Evolutionary conservation across 35 echinoderm and acorn worm species (phyloP), one percentile per base, ranked within the genome.

Genomic region (Strongylocentrotus purpuratus): DNA sequence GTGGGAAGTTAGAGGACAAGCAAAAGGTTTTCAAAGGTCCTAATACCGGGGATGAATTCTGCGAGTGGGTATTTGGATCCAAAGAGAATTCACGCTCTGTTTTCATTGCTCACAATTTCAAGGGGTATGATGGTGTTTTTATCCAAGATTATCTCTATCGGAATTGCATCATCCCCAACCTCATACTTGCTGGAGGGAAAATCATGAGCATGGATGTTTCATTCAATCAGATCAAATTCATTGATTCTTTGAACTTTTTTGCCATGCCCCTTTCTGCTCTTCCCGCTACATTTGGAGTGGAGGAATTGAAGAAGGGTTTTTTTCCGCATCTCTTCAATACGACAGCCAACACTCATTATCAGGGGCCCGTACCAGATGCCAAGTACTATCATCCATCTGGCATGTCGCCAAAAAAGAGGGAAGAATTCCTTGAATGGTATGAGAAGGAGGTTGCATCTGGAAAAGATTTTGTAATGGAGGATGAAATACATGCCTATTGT

Each of bases 271-370:
- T 97, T 13, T 86, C 95, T 32, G 90, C 89, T 11, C 33, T 96
- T 41, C 88, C 98, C 11, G 91, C 95, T 31, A 96, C 96, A 9
- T 99, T 99, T 92, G 96, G 89, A 6, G 31, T 97, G 5, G 33
- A 92, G 52, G 94, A 99, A 41, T 7, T 96, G 8, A 90, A 97
- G 31, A 97, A 99, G 65, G 95, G 96, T 0, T 97, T 71, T 45
- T 99, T 99, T 60, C 95, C 96, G 7, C 95, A 97, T 85, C 52
- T 95, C 0, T 98, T 94, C 33, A 97, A 99, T 70, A 95, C 88
- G 1, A 45, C 32, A 55, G 70, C 31, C 3, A 95, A 97, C 89
- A 78, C 95, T 47, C 48, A 88, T 7, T 95, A 97, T 47, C 46
- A 22, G 4, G 98, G 95, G 32, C 85, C 88, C 25, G 89, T 93